Conservation (phyloP, 1,140 invertebrate genomes). For the Maconellicoccus hirsutus region DNA sequence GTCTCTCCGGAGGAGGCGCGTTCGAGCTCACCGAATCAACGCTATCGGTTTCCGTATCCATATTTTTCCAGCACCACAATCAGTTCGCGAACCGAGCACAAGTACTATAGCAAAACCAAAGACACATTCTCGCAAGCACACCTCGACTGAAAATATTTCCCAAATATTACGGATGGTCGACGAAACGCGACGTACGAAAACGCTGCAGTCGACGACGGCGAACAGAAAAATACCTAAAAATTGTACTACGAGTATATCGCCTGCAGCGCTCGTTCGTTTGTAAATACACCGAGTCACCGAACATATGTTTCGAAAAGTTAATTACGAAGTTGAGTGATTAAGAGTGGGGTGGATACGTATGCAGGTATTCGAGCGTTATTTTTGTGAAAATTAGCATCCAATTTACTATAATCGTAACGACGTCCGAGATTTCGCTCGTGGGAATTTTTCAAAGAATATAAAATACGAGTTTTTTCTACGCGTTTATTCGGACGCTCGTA, state of each 20-base stretch:
- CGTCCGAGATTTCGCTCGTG: too few species aligned
- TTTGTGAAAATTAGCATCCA: neutral
- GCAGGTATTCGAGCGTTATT: neutral
- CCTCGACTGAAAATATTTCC: neutral
- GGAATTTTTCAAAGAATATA: too few species aligned
- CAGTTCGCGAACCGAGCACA: too few species aligned
- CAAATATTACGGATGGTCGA: neutral
- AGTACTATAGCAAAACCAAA: neutral
- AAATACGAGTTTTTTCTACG: too few species aligned
- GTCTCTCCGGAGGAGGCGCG: neutral
- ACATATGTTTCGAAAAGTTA: constrained; percentile 4
- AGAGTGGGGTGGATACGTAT: neutral
- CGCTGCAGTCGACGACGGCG: neutral
- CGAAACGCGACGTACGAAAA: too few species aligned
- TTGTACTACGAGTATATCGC: constrained; percentile 1
- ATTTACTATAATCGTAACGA: too few species aligned
- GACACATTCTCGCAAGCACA: neutral
- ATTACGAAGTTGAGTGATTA: neutral
- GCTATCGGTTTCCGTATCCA: neutral
- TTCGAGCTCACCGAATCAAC: neutral
- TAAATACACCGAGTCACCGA: neutral
- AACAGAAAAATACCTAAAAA: neutral
- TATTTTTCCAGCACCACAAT: too few species aligned
- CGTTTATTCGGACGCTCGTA: too few species aligned
- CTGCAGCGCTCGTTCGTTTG: neutral